phyloP scores from a whole-genome alignment of 2,888 invertebrate species.

The Metallyticus violacea region DNA sequence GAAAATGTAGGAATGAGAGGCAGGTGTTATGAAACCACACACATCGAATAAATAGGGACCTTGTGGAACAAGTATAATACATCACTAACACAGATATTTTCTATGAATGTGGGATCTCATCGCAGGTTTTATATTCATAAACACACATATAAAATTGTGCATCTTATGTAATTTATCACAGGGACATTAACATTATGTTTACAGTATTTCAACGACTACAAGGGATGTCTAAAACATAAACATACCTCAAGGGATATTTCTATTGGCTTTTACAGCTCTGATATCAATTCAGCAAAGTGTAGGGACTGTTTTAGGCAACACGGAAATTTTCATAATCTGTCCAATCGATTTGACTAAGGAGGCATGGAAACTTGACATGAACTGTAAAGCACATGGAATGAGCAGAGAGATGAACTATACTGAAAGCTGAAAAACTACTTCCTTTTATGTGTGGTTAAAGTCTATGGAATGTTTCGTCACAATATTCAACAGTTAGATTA shows the following conservation, averaged over 20 bases:
- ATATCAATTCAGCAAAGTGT: too few relatives aligned
- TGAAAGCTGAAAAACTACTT: too few relatives aligned
- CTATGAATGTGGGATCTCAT: not conserved
- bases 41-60: not conserved
- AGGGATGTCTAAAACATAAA: not conserved
- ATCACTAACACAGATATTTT: not conserved
- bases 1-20: not conserved
- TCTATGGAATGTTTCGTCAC: not conserved
- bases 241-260: not conserved
- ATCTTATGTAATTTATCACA: too few relatives aligned
- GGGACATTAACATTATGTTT: not conserved
- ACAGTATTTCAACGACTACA: not conserved
- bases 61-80: not conserved
- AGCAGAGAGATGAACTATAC: not conserved
- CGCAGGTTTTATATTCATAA: not conserved
- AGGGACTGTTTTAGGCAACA: too few relatives aligned
- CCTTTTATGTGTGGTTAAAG: not conserved
- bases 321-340: too few relatives aligned
- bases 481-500: not conserved
- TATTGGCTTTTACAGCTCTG: too few relatives aligned
- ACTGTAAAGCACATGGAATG: not conserved
- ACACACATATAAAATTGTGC: not conserved
- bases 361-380: too few relatives aligned
- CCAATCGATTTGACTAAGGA: too few relatives aligned
- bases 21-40: not conserved